phyloP scores from a whole-genome alignment of 2,797 vertebrate species.

The Okamejei kenojei region DNA sequence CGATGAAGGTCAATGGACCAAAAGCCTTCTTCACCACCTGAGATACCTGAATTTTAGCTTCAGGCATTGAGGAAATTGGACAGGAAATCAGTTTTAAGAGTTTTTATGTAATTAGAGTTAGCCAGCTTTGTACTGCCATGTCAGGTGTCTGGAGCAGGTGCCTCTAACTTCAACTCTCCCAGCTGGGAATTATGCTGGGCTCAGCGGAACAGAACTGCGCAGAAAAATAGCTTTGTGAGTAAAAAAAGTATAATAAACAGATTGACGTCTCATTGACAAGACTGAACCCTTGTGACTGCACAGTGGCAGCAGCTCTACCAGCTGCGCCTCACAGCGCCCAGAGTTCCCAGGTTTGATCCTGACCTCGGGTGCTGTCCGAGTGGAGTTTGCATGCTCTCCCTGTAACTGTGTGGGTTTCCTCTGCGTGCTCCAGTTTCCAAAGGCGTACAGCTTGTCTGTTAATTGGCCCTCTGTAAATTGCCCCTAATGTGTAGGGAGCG shows the following conservation, averaged over 20 bases:
- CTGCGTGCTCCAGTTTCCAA: too few relatives aligned
- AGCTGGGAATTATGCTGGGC: background rate
- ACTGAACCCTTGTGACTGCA: background rate
- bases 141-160: background rate
- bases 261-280: background rate
- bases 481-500: too few relatives aligned
- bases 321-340: too few relatives aligned
- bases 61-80: background rate
- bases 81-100: background rate
- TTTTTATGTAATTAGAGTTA: background rate
- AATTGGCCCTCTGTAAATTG: too few relatives aligned
- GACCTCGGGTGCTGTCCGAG: too few relatives aligned
- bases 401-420: too few relatives aligned
- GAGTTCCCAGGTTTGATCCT: too few relatives aligned
- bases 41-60: background rate
- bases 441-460: too few relatives aligned
- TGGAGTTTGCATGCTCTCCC: too few relatives aligned
- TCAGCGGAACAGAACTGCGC: background rate
- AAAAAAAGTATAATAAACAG: background rate
- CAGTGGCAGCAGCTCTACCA: too few relatives aligned
- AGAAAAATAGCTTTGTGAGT: background rate
- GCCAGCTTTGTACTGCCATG: background rate
- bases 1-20: too few relatives aligned
- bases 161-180: background rate
- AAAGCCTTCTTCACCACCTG: too few relatives aligned